These are phyloP conservation scores for Spermophilus dauricus DNA, from an alignment of 2,113 vertebrate species.

Conservation along the genomic window DNA sequence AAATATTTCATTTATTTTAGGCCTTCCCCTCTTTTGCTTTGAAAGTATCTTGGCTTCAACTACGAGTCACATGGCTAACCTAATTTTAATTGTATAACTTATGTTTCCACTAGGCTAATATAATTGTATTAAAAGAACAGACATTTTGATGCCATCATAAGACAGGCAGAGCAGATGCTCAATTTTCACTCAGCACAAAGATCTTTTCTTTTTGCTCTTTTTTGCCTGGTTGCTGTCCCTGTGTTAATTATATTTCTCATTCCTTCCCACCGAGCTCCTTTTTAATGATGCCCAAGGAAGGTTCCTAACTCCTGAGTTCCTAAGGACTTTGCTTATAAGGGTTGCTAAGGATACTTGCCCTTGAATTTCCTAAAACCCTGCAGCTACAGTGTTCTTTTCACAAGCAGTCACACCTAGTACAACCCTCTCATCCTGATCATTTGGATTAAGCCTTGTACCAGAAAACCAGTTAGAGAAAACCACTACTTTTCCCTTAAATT, in stretches of 20 bases:
- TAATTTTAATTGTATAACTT: conserved; percentile 35
- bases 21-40: background rate
- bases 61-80: conserved; percentile 30
- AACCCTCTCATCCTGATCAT: background rate
- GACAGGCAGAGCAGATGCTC: conserved; percentile 53
- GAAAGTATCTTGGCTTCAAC: conserved; percentile 45
- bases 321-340: background rate
- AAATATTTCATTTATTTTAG: conserved; percentile 53
- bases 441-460: conserved; percentile 3
- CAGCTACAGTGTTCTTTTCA: background rate
- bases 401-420: background rate
- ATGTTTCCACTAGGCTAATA: conserved; percentile 23
- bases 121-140: conserved; percentile 64
- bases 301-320: background rate
- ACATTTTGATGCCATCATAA: conserved; percentile 43
- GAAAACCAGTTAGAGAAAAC: conserved; percentile 47
- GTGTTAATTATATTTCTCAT: conserved; percentile 23
- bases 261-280: conserved; percentile 3
- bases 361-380: background rate
- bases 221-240: background rate
- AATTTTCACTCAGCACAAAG: conserved; percentile 47
- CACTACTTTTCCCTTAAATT: background rate
- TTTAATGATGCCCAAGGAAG: background rate
- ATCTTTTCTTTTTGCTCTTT: background rate
- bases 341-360: background rate